Evolutionary conservation across 2,888 invertebrate species (phyloP).

Genomic region (Ligdia adustata): DNA sequence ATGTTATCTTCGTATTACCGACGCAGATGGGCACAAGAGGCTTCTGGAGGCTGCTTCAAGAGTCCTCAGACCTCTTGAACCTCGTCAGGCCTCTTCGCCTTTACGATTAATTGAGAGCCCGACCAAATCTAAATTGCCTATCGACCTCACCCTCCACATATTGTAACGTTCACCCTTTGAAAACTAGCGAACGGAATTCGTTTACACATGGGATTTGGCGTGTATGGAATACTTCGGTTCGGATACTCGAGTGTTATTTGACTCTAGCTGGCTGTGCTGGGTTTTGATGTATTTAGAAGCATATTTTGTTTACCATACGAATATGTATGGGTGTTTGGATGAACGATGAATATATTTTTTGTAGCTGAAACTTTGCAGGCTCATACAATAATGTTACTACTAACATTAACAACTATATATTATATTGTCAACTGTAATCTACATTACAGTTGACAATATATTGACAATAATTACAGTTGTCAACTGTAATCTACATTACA

Average conservation of each 20-base stretch:
- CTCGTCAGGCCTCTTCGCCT: constrained; percentile 38
- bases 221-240: background rate
- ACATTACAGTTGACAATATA: too few species aligned
- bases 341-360: too few species aligned
- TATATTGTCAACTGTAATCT: too few species aligned
- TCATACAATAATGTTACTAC: too few species aligned
- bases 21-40: constrained; percentile 37
- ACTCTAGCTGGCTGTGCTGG: too few species aligned
- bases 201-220: constrained; percentile 13
- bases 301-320: too few species aligned
- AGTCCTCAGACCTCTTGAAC: constrained; percentile 38
- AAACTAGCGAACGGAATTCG: constrained; percentile 9
- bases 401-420: too few species aligned
- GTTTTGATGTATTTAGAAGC: too few species aligned
- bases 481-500: too few species aligned
- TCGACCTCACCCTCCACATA: constrained; percentile 41
- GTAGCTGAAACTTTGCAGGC: too few species aligned
- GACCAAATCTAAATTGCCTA: constrained; percentile 57
- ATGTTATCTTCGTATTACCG: constrained; percentile 37
- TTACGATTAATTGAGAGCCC: constrained; percentile 67
- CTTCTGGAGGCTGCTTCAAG: constrained; percentile 43
- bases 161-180: constrained; percentile 27
- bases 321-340: too few species aligned
- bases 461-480: too few species aligned
- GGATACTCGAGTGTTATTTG: background rate